Evolutionary conservation across 2,113 vertebrate species (phyloP).

Genomic region (Nematolebias whitei): DNA sequence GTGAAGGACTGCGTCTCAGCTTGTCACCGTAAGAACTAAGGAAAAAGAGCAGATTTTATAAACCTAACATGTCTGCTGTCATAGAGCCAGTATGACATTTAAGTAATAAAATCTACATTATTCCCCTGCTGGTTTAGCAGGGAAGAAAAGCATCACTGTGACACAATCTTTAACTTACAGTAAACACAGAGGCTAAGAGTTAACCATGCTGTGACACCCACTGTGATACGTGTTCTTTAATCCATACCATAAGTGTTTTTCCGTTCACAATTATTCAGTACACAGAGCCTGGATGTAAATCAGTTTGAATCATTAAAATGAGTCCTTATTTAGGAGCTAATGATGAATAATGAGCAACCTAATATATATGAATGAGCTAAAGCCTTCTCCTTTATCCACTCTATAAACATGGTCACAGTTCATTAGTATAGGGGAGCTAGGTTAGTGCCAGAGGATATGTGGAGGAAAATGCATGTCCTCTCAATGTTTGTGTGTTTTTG

Average conservation of each 20-base stretch:
- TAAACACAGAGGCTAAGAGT: conserved; percentile 50
- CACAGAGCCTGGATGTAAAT: conserved; percentile 22
- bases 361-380: conserved; percentile 41
- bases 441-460: conserved; percentile 55
- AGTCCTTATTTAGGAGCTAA: conserved; percentile 49
- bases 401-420: conserved; percentile 56
- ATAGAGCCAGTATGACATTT: conserved; percentile 59
- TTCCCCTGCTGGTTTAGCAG: conserved; percentile 50
- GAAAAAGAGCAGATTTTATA: conserved; percentile 66
- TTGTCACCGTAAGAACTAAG: conserved; percentile 64
- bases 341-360: conserved; percentile 32
- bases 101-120: conserved; percentile 67
- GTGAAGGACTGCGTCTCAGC: conserved; percentile 55
- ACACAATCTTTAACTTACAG: conserved; percentile 48
- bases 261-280: conserved; percentile 11
- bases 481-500: conserved; percentile 26
- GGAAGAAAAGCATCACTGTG: conserved; percentile 42
- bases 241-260: conserved; percentile 16
- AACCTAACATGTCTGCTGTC: conserved; percentile 63
- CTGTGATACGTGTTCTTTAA: conserved; percentile 16
- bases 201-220: conserved; percentile 5
- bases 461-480: conserved; percentile 55
- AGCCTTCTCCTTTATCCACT: conserved; percentile 30
- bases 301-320: conserved; percentile 14
- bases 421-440: conserved; percentile 56